These are phyloP conservation scores for Sebastolobus alascanus DNA, from an alignment of 2,797 vertebrate genomes.

Conservation along the genomic window DNA sequence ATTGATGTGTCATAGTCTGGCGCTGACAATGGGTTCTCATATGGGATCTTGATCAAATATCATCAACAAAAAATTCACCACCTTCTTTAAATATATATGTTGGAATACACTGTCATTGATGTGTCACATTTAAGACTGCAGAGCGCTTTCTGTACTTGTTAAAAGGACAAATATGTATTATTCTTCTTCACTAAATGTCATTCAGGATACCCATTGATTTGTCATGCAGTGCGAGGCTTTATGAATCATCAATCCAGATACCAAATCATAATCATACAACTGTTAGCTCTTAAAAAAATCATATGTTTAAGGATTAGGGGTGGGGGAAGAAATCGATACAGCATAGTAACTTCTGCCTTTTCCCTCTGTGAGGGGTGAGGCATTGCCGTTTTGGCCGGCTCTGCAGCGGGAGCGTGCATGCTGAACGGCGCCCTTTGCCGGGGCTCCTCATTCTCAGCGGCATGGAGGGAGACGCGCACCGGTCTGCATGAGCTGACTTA, in stretches of 20 bases:
- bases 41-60: conserved; percentile 30
- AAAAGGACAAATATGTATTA: conserved; percentile 36
- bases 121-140: conserved; percentile 12
- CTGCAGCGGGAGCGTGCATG: no score
- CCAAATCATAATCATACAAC: conserved; percentile 1
- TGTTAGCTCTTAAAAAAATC: background rate
- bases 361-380: no score
- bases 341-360: no score
- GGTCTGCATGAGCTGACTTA: no score
- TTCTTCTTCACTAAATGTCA: conserved; percentile 32
- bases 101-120: conserved; percentile 1
- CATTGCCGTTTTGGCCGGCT: no score
- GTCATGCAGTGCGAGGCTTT: background rate
- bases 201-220: conserved; percentile 29
- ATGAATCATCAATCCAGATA: conserved; percentile 6
- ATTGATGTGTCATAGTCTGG: conserved; percentile 21
- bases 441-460: no score
- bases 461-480: no score
- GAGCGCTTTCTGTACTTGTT: conserved; percentile 1
- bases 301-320: background rate
- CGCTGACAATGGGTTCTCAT: conserved; percentile 22
- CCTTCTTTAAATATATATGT: conserved; percentile 21
- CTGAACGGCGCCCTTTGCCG: no score
- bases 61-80: background rate
- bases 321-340: no score